phyloP scores from a whole-genome alignment of 2,113 vertebrate genomes.

The Ptyas mucosa region DNA sequence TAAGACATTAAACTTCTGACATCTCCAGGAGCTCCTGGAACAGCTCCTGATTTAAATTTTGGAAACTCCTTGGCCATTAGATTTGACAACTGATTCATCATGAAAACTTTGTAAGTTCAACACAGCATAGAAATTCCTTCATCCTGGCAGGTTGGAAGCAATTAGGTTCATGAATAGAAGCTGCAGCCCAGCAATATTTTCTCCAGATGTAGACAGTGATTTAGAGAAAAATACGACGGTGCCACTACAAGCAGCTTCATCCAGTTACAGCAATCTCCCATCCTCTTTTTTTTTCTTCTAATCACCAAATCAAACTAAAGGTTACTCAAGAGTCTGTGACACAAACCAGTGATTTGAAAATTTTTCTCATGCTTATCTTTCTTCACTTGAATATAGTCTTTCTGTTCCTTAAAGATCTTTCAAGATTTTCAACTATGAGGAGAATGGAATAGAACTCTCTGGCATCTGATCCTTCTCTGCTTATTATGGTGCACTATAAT shows the following conservation, averaged over 20 bases:
- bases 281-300: background rate
- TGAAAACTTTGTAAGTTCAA: background rate
- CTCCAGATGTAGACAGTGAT: background rate
- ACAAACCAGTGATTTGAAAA: background rate
- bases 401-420: background rate
- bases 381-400: background rate
- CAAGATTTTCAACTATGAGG: background rate
- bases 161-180: background rate
- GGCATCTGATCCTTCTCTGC: background rate
- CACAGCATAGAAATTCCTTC: background rate
- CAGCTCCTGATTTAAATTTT: background rate
- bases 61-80: background rate
- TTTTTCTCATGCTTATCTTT: background rate
- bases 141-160: background rate
- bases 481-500: background rate
- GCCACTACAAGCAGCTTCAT: background rate
- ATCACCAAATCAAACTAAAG: background rate
- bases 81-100: background rate
- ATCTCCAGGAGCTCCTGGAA: background rate
- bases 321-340: background rate
- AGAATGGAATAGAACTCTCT: background rate
- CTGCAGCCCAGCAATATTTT: background rate
- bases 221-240: background rate
- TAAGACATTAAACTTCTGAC: background rate
- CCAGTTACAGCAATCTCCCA: background rate